Base-by-base conservation (phyloP, 2,888 invertebrate genomes). In the Cosmia trapezina region DNA sequence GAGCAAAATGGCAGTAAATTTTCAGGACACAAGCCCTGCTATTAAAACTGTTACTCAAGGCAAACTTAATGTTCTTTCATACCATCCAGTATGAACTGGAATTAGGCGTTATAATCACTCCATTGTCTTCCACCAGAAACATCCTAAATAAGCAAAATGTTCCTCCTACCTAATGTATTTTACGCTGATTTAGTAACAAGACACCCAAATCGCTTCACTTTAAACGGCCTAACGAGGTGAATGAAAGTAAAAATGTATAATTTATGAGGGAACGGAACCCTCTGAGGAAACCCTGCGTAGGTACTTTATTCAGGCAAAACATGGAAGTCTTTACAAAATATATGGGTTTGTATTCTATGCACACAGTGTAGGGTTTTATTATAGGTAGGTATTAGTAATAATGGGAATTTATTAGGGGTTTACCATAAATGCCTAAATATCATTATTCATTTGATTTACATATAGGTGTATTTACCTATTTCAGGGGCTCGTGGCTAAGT, bases 161-260 rank as follows among this genome's bases (percentile, higher is more conserved):
- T 47, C 17, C 19, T 47, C n/a, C 4, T 28, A 51, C 41, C 3
- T 61, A 28, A 65, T 49, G 54, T 76, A 59, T 63, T 77, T 78
- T 43, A 56, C 62, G 65, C 43, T 71, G 78, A 79, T 64, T 70
- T 59, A 33, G 75, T 73, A 65, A 78, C 66, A 53, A 64, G 69
- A 80, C 66, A 81, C 64, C 69, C 51, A 70, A 80, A 80, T 80
- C 74, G 80, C 53, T 80, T 74, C 83, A 61, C 59, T 76, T 70
- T 76, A 70, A 72, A 73, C 54, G 68, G 17, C 62, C 47, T 81
- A 76, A 81, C 86, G 73, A 84, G 74, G 61, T 65, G 76, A 83
- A 70, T 49, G 75, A 71, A 79, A 62, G 73, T 74, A 64, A 75
- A 68, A 66, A 84, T 86, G 81, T 81, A 76, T 81, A 74, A 86